Percentiles rank a stretch among this genome's conserved stretches.
Conservation (phyloP, 2,797 vertebrate species). For the Diplodus puntazzo region DNA sequence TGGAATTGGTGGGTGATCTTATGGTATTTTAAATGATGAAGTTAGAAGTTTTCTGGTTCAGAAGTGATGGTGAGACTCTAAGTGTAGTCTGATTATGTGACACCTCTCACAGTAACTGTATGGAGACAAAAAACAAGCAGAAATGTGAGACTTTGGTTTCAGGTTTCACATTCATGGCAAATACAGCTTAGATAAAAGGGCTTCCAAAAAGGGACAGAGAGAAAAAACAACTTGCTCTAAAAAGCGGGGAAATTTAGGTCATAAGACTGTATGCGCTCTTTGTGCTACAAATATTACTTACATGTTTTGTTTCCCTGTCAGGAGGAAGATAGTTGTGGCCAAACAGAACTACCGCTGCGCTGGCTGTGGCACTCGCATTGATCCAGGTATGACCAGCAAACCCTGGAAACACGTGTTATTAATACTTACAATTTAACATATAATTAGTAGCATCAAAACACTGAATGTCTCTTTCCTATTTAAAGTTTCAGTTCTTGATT, state of each 20-base stretch:
- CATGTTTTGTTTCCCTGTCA: slow-evolving; percentile 62
- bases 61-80: background rate
- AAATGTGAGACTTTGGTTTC: background rate
- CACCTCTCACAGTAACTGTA: background rate
- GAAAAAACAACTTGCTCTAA: background rate
- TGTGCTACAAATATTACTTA: background rate
- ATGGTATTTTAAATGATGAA: background rate
- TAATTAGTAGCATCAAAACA: background rate
- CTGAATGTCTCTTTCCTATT: background rate
- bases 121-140: background rate
- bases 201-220: background rate
- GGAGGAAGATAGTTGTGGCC: slow-evolving; percentile 94
- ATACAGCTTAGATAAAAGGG: background rate
- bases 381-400: slow-evolving; percentile 87
- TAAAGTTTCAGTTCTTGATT: slow-evolving; percentile 6
- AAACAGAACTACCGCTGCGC: slow-evolving; percentile 98
- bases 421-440: no score
- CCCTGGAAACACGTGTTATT: background rate
- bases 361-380: slow-evolving; percentile 94
- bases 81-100: background rate
- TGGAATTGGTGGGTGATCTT: background rate
- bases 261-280: accelerated
- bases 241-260: background rate
- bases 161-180: background rate
- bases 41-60: background rate